Base-by-base conservation (phyloP, 2,797 vertebrate species). In the Clarias platycephalus region DNA sequence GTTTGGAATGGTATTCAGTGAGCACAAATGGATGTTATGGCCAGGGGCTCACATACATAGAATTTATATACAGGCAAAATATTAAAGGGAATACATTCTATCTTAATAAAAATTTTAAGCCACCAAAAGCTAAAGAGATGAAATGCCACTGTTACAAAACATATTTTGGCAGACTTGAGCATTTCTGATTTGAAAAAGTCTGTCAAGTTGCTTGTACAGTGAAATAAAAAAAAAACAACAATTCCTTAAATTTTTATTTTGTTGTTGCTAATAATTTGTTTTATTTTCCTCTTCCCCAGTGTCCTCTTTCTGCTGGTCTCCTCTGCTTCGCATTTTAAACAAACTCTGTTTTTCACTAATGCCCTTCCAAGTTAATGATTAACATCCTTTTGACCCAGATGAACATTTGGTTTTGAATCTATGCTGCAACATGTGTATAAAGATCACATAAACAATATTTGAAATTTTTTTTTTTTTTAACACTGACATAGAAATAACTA, bases 201-300 rank as follows among this genome's bases (percentile, higher is more conserved):
- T 79, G 24, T n/a, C 63, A 6, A 60, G 24, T 26, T 26, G 3
- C 10, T 22, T 67, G 79, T 67, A 81, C 16, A 18, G 34, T 78
- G 31, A 74, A 37, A 7, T 58, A 37, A 66, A 58, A 24, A 22
- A n/a, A n/a, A n/a, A n/a, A n/a, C n/a, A n/a, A 10, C 10, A 49
- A 49, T 49, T 49, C 44, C 44, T 49, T 49, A 12, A 12, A 12
- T 49, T 49, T 49, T 44, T 34, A 16, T 57, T 44, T 76, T 63
- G 6, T 62, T 83, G 34, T 57, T 64, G 7, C 15, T 81, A 75
- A 62, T 40, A 24, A 44, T 49, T 34, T 71, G 10, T 58, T 87
- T 72, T 86, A 85, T 89, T 86, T 18, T 9, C 49, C 49, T 71
- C 1, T 80, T 49, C 49, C 57, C 18, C n/a, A 0, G 78, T 37